Evolutionary conservation across 2,797 vertebrate species (phyloP).

Genomic region (Phalloptychus januarius): DNA sequence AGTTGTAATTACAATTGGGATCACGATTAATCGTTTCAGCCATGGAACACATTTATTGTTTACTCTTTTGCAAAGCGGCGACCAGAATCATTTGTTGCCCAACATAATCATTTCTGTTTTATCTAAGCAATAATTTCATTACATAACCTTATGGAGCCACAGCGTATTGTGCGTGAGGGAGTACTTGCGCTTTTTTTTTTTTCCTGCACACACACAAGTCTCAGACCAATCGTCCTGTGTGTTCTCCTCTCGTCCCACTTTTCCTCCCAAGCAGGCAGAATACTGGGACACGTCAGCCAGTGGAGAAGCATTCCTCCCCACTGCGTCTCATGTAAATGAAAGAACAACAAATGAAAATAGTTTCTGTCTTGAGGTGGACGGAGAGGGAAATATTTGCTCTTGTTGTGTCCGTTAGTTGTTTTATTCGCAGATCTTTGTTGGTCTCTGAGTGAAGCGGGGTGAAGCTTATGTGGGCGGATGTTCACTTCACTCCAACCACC

Average conservation of each 20-base stretch:
- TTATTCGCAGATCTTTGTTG: background rate
- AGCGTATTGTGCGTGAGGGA: slow-evolving; percentile 7
- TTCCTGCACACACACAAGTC: background rate
- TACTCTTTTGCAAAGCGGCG: background rate
- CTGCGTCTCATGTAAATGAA: slow-evolving; percentile 1
- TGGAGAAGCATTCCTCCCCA: background rate
- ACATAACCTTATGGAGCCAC: background rate
- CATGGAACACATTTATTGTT: background rate
- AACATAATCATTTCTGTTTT: background rate
- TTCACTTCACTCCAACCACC: slow-evolving; percentile 26
- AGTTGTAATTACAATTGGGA: too few species aligned
- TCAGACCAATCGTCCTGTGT: slow-evolving; percentile 31
- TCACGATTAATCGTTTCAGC: too few species aligned
- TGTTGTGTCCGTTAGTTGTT: background rate
- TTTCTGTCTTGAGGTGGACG: slow-evolving; percentile 4
- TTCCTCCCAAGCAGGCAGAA: slow-evolving; percentile 17
- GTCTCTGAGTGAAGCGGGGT: background rate
- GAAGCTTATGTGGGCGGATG: slow-evolving; percentile 40
- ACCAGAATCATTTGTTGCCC: background rate
- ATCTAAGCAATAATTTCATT: slow-evolving; percentile 16
- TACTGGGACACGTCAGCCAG: slow-evolving; percentile 12
- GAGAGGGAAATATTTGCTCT: background rate
- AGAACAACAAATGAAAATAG: background rate
- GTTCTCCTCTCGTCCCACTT: slow-evolving; percentile 42
- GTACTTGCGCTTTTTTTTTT: slow-evolving; percentile 11